These are phyloP conservation scores for Paragorgia papillata DNA, from an alignment of 92 coral and sea anemone species.

Conservation along the genomic window DNA sequence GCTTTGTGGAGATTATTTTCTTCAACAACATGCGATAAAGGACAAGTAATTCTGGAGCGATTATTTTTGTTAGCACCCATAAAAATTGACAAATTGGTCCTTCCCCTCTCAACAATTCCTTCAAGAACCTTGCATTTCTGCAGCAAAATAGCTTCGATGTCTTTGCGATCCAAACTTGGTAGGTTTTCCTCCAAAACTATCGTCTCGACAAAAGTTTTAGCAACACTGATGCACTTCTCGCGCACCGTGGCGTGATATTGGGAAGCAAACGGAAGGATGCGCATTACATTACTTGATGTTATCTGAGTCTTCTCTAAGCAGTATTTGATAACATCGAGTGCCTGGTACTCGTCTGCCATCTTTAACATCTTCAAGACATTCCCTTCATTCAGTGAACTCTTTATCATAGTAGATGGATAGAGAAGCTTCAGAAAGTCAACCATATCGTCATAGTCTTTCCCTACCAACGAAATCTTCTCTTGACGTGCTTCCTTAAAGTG, in stretches of 20 bases:
- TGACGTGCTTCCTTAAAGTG: conserved; percentile 82
- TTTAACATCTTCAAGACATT: background rate
- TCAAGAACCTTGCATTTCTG: too few relatives aligned
- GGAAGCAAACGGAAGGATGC: background rate
- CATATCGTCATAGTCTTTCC: conserved; percentile 83
- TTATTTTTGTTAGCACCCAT: too few relatives aligned
- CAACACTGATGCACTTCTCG: background rate
- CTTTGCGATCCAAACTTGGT: too few relatives aligned
- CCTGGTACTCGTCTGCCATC: background rate
- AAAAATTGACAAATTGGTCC: too few relatives aligned
- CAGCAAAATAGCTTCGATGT: too few relatives aligned
- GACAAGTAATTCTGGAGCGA: too few relatives aligned
- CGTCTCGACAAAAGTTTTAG: background rate
- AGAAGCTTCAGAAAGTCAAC: background rate
- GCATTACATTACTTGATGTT: background rate
- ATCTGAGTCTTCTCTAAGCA: background rate
- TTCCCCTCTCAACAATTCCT: too few relatives aligned
- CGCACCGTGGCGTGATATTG: background rate
- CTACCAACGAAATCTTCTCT: conserved; percentile 72
- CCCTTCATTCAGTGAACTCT: background rate
- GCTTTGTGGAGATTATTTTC: too few relatives aligned
- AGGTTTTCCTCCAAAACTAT: too few relatives aligned
- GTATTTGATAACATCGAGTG: background rate
- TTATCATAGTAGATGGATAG: background rate
- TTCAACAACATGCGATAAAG: too few relatives aligned